phyloP scores from a whole-genome alignment of 2,797 vertebrate species.

The Triplophysa yarkandensis region DNA sequence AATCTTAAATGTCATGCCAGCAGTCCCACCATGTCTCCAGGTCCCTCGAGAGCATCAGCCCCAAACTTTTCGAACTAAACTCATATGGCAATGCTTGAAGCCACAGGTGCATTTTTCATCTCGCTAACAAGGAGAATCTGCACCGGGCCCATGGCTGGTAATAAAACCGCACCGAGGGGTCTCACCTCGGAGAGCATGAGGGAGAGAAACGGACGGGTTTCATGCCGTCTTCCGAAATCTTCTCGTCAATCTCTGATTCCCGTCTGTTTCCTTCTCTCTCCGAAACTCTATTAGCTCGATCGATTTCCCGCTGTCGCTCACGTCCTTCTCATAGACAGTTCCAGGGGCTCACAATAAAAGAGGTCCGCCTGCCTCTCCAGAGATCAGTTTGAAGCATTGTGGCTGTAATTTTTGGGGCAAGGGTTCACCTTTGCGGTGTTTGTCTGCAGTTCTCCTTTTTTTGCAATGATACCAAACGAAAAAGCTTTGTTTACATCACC shows the following conservation, averaged over 20 bases:
- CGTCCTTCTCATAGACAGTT: not conserved
- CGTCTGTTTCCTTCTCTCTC: conserved; percentile 22
- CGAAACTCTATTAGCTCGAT: conserved; percentile 33
- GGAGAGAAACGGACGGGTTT: not conserved
- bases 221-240: conserved; percentile 8
- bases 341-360: not conserved
- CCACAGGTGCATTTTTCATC: conserved; percentile 45
- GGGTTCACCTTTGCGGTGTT: not conserved
- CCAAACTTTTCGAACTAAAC: not conserved
- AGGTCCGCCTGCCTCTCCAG: not conserved
- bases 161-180: conserved; percentile 2
- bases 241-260: conserved; percentile 31
- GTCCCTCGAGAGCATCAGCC: not conserved
- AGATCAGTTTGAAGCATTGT: not conserved
- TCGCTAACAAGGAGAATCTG: conserved; percentile 6
- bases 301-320: conserved; percentile 22
- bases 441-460: not conserved
- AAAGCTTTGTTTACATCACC: not conserved
- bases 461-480: not conserved
- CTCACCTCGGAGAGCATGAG: not conserved
- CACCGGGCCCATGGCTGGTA: conserved; percentile 3
- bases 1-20: not conserved
- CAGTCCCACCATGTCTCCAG: not conserved
- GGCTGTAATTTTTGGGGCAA: not conserved
- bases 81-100: conserved; percentile 6